Percentiles rank a stretch among this genome's conserved stretches.
Evolutionary conservation across 2,888 invertebrate species (phyloP).

Genomic region (Phasia obesa): DNA sequence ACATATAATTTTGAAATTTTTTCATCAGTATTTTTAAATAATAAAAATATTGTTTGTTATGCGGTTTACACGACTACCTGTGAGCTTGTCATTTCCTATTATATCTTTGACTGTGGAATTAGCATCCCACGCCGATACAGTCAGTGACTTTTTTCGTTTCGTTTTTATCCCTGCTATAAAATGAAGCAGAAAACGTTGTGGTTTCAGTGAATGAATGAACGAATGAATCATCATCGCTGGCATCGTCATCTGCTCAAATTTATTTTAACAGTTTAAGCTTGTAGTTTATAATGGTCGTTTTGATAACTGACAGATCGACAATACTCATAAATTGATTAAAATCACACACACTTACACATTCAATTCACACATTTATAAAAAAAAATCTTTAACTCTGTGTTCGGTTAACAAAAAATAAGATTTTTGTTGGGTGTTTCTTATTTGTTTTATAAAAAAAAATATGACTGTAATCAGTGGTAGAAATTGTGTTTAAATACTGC

Average conservation of each 20-base stretch:
- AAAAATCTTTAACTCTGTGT: slow-evolving; percentile 15
- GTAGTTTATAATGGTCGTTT: slow-evolving; percentile 64
- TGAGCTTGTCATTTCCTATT: slow-evolving; percentile 29
- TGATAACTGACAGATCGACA: slow-evolving; percentile 69
- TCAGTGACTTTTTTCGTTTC: slow-evolving; percentile 9
- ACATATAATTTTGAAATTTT: slow-evolving; percentile 58
- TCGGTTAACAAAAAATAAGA: slow-evolving; percentile 19
- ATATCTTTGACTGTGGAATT: slow-evolving; percentile 11
- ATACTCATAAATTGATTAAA: slow-evolving; percentile 69
- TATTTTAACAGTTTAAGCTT: slow-evolving; percentile 54
- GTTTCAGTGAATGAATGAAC: slow-evolving; percentile 47
- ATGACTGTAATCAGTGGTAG: slow-evolving; percentile 62
- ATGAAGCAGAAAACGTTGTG: neutral
- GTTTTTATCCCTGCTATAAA: slow-evolving; percentile 31
- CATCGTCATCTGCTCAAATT: slow-evolving; percentile 51
- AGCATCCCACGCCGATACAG: slow-evolving; percentile 54
- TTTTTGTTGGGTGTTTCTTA: slow-evolving; percentile 38
- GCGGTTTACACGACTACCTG: slow-evolving; percentile 60
- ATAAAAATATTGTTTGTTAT: slow-evolving; percentile 51
- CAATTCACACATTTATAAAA: neutral
- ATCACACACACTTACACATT: neutral
- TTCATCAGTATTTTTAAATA: slow-evolving; percentile 47
- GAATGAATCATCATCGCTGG: slow-evolving; percentile 13
- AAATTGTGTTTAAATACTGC: slow-evolving; percentile 29
- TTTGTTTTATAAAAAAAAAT: slow-evolving; percentile 52